Base-by-base conservation (phyloP, 2,888 invertebrate genomes). In the Megalurothrips usitatus region DNA sequence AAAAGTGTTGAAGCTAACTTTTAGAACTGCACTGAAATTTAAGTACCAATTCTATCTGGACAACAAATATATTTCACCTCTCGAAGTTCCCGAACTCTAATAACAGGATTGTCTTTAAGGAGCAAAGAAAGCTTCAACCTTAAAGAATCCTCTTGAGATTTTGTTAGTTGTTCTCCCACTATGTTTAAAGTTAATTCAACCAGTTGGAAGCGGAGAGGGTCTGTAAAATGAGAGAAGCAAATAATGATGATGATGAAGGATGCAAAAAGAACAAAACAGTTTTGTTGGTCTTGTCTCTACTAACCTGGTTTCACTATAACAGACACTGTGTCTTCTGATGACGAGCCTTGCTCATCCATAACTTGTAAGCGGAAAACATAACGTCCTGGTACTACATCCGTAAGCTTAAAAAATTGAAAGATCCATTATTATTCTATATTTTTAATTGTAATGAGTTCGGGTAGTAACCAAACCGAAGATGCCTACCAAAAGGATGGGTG, bases 351-450 rank as follows among this genome's bases (percentile, higher is more conserved):
- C 84, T 94, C 95, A 87, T 98, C 98, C 75, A 90, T 93, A 0
- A 98, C 97, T n/a, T 93, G 94, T 82, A 98, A 88, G 85, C 93
- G 94, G 86, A 97, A 97, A 2, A 96, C 92, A 86, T 97, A 98
- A 83, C 94, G 91, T 0, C 97, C 98, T 4, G 94, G 92, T 79
- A 95, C 93, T 81, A 97, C 90, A 86, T 96, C 93, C n/a, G 94
- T 92, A 52, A 96, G 87, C 93, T 94, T 85, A 23, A 86, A 84
- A 83, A 83, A 81, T 80, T 81, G 82, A 17, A 80, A 85, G 84
- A 81, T 88, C 88, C 87, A 89, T 87, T 80, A 1, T 4, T 79
- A 28, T 14, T 26, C 28, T 43, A 79, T 26, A 78, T 19, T 48
- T 78, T 79, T 34, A 80, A 26, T 81, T 26, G 9, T 28, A 75